Base-by-base conservation (phyloP, 2,113 vertebrate species). In the Melanostigma gelatinosum region DNA sequence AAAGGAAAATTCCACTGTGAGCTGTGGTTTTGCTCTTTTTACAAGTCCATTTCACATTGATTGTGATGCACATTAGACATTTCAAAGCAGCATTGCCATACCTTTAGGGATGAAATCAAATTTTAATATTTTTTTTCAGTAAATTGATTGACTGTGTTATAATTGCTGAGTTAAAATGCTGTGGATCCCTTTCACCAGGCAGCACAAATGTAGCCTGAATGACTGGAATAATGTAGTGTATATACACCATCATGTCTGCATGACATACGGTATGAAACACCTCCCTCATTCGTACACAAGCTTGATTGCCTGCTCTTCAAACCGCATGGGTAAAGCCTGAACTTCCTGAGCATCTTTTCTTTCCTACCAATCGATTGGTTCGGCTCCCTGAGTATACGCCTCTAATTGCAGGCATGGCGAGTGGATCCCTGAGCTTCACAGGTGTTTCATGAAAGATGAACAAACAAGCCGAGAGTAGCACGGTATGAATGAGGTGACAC, bases 371-470 rank as follows among this genome's bases (percentile, higher is more conserved):
- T 90, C 44, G 70, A 82, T 66, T 66, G 75, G 74, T 72, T 75
- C 11, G 52, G 55, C 69, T 81, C 80, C 69, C 69, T 16, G 71
- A 85, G 75, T 34, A 38, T 48, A 36, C 8, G 50, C 34, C 48
- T 88, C 70, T 90, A 82, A 88, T 79, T 89, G 79, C 80, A 80
- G 71, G 68, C 78, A 46, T n/a, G 75, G 66, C 38, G 15, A 84
- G 80, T 54, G 82, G 76, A 85, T 89, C 90, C 84, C 77, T 1
- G 71, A 82, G 87, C 79, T 62, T 85, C 79, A 74, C 90, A 89
- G 88, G 85, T 89, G 90, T 84, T 88, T 84, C 75, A 78, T 87
- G 67, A 86, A 87, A 89, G 72, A 72, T 81, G 79, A 84, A 78
- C 67, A 86, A 91, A 92, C 72, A 80, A 73, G 67, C 60, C n/a